Evolutionary conservation across 2,888 invertebrate genomes (phyloP).

Genomic region (Tribolium freemani): DNA sequence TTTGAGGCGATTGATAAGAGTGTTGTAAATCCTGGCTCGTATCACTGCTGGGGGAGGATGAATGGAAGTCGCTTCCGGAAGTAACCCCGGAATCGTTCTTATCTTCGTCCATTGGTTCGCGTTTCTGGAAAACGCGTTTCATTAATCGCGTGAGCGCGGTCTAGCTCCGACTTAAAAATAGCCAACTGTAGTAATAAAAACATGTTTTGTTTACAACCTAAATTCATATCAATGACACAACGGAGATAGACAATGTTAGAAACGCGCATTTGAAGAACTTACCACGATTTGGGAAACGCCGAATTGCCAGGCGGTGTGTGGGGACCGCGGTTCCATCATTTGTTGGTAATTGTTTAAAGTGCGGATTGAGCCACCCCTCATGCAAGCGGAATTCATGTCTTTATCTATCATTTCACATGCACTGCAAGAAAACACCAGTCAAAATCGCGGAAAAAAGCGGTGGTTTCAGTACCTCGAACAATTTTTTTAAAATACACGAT

Average conservation of each 20-base stretch:
- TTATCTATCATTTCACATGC: constrained; percentile 23
- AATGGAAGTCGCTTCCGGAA: constrained; percentile 74
- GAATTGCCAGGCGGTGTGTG: constrained; percentile 57
- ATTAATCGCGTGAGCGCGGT: neutral
- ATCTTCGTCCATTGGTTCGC: constrained; percentile 68
- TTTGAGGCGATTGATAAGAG: constrained; percentile 32
- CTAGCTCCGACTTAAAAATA: constrained; percentile 52
- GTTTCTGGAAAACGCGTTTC: constrained; percentile 69
- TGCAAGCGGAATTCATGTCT: constrained; percentile 60
- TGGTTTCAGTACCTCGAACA: neutral
- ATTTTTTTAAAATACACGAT: neutral
- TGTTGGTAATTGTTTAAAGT: constrained; percentile 3
- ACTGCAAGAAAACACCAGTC: neutral
- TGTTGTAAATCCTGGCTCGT: constrained; percentile 52
- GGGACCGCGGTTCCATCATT: constrained; percentile 15
- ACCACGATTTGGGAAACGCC: constrained; percentile 54
- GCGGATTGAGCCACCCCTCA: constrained; percentile 54
- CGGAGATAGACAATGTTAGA: constrained; percentile 34
- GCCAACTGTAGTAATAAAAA: constrained; percentile 53
- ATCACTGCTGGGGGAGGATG: constrained; percentile 74
- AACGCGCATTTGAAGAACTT: constrained; percentile 46
- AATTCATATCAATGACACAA: constrained; percentile 41
- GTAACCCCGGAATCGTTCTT: constrained; percentile 74
- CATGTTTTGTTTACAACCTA: constrained; percentile 51
- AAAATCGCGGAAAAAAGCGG: neutral